Evolutionary conservation across 2,797 vertebrate species (phyloP).

Genomic region (Parambassis ranga): DNA sequence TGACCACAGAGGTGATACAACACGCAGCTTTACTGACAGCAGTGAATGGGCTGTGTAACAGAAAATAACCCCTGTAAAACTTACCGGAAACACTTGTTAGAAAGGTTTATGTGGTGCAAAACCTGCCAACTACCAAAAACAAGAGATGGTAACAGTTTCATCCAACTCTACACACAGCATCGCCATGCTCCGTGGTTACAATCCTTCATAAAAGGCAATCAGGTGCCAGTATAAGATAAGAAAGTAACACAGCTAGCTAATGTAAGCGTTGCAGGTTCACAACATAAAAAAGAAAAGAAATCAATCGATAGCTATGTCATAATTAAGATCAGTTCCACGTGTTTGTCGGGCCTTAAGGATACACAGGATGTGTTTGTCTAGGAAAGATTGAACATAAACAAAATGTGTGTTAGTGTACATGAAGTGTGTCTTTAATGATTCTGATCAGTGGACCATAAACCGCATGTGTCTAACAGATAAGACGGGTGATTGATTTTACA

Average conservation of each 20-base stretch:
- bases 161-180: neutral
- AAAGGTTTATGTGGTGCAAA: neutral
- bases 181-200: neutral
- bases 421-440: conserved; percentile 8
- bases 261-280: neutral
- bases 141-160: neutral
- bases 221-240: neutral
- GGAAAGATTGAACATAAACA: neutral
- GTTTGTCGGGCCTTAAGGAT: neutral
- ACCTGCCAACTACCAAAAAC: neutral
- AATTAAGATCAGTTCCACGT: neutral
- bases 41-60: no score
- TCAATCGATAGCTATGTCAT: neutral
- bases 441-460: conserved; percentile 7
- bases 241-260: neutral
- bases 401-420: neutral
- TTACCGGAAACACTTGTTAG: neutral
- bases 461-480: neutral
- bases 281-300: neutral
- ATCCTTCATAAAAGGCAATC: neutral
- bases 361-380: neutral
- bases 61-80: no score
- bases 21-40: neutral
- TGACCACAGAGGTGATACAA: no score
- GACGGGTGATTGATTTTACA: neutral